Base-by-base conservation (phyloP, 2,888 invertebrate species). In the Apoda limacodes region DNA sequence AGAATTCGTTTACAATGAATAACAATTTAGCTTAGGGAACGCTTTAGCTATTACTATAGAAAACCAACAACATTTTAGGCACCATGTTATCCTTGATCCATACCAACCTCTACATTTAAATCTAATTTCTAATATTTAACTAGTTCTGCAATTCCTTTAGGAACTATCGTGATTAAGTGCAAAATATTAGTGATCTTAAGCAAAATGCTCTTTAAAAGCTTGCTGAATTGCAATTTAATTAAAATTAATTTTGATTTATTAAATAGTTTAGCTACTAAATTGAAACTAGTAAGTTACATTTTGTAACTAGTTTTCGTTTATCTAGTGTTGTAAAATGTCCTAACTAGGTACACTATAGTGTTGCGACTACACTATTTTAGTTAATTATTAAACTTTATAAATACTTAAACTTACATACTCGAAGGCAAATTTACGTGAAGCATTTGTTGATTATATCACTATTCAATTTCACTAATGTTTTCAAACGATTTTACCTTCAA, bases 351-450 rank as follows among this genome's bases (percentile, higher is more conserved):
- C 17, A 17, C 17, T 17, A 17, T 17, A n/a, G n/a, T n/a, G n/a
- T n/a, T n/a, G n/a, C n/a, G n/a, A n/a, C 7, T 17, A 17, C 7
- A 17, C 5, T 7, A 17, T 17, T 7, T 7, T 17, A 17, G 17
- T 7, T 17, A 17, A 5, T 7, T 17, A 6, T 6, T 17, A 6
- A 17, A 17, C 17, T 6, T n/a, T 6, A 17, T 17, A 6, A 17
- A 6, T 17, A 17, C 46, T 52, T 46, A 30, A 31, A 32, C 46
- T 39, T 37, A 36, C 41, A 34, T 29, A 50, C 31, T 53, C 34
- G 43, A 66, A 63, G 63, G 65, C 64, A 58, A 53, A 58, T 51
- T 52, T 42, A 45, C 7, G 17, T 49, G 43, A 60, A 61, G 63
- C 65, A 27, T 32, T 17, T 28, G 28, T 38, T 19, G 28, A 22